These are phyloP conservation scores for Theretra japonica DNA, from an alignment of 2,888 invertebrate species.

Conservation along the genomic window DNA sequence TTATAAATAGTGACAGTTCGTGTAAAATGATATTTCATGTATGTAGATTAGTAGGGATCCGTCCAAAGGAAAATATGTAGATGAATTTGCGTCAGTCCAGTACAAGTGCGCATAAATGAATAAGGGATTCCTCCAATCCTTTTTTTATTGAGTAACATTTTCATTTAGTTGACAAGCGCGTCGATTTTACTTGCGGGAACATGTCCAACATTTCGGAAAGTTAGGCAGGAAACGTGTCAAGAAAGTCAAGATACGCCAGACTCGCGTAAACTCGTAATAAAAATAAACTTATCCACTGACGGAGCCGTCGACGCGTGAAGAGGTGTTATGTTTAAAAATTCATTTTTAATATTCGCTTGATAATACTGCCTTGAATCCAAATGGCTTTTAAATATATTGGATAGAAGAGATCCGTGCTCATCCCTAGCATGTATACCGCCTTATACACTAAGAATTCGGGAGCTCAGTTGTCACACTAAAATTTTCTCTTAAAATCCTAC, in stretches of 20 bases:
- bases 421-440: too few species aligned
- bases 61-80: neutral
- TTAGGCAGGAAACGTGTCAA: conserved; percentile 61
- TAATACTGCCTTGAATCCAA: too few species aligned
- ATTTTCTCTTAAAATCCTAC: too few species aligned
- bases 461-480: too few species aligned
- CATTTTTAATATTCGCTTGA: neutral
- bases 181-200: conserved; percentile 61
- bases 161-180: conserved; percentile 57
- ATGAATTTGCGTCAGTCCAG: conserved; percentile 2
- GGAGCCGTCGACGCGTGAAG: conserved; percentile 45
- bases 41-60: neutral
- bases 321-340: conserved; percentile 37
- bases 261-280: conserved; percentile 67
- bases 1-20: too few species aligned
- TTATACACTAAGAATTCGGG: too few species aligned
- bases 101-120: conserved; percentile 12
- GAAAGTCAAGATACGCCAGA: conserved; percentile 61
- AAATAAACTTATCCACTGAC: conserved; percentile 64
- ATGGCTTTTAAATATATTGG: too few species aligned
- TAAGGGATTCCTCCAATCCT: conserved; percentile 17
- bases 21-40: too few species aligned
- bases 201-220: conserved; percentile 66
- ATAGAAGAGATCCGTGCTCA: too few species aligned
- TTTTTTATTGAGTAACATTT: conserved; percentile 47